phyloP scores from a whole-genome alignment of 1,140 invertebrate genomes.

The Rhysida immarginata region DNA sequence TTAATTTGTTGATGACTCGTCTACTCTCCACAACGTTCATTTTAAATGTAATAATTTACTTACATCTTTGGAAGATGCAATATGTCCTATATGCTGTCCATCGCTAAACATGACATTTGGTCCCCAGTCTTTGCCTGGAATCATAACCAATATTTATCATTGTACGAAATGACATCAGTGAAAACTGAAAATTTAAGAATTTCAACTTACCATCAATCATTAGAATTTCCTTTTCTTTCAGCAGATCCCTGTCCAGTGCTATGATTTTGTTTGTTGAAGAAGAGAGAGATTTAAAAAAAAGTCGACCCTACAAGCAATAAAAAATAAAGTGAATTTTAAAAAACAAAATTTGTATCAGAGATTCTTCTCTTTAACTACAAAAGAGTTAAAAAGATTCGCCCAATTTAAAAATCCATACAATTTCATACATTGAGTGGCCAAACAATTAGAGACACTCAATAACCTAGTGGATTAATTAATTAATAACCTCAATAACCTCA shows the following conservation, averaged over 20 bases:
- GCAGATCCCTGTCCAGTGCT: conserved; percentile 28
- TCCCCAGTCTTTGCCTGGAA: conserved; percentile 24
- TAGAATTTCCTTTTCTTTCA: conserved; percentile 31
- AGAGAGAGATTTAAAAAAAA: conserved; percentile 35
- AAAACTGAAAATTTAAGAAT: too few relatives aligned
- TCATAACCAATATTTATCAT: too few relatives aligned
- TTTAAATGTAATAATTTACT: conserved; percentile 25
- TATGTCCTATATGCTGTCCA: conserved; percentile 63
- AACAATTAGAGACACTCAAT: too few relatives aligned
- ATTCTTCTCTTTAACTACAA: too few relatives aligned
- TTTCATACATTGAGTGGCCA: too few relatives aligned
- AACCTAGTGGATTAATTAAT: too few relatives aligned
- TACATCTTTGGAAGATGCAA: conserved; percentile 64
- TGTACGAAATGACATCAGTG: too few relatives aligned
- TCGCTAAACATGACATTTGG: conserved; percentile 67
- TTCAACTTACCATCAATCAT: conserved; percentile 40
- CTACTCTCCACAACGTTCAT: not conserved
- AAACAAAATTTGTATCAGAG: too few relatives aligned
- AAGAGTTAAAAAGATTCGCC: too few relatives aligned
- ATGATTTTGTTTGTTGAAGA: conserved; percentile 24
- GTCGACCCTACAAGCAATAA: conserved; percentile 32
- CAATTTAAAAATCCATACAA: too few relatives aligned
- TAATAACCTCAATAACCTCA: too few relatives aligned
- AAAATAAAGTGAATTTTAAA: too few relatives aligned
- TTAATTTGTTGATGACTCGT: not conserved